Conservation (phyloP, 2,113 vertebrate genomes). For the Solenodon paradoxus region DNA sequence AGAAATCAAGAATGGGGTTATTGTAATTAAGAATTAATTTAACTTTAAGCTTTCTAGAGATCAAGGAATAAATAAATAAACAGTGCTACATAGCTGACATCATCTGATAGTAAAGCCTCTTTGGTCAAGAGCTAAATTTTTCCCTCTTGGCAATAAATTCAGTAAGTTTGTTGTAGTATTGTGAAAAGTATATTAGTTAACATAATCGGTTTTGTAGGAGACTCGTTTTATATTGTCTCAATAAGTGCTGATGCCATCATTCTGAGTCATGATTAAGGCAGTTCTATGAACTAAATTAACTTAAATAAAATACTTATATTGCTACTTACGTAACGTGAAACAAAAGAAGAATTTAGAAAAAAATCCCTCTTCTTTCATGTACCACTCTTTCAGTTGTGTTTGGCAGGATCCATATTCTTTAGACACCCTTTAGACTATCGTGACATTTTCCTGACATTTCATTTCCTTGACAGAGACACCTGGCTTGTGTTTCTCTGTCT, state of each 20-base stretch:
- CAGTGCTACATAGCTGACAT: neutral
- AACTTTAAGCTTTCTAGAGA: neutral
- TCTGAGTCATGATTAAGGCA: neutral
- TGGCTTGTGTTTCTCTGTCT: neutral
- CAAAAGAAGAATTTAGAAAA: neutral
- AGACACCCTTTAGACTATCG: neutral
- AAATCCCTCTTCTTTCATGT: neutral
- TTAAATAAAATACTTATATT: slow-evolving; percentile 7
- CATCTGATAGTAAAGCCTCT: neutral
- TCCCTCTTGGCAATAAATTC: neutral
- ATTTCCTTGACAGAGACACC: neutral
- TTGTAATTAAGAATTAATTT: neutral
- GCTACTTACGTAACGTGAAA: slow-evolving; percentile 28
- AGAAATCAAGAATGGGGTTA: neutral
- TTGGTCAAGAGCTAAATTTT: neutral
- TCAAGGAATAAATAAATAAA: neutral
- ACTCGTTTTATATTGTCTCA: neutral
- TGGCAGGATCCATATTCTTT: neutral
- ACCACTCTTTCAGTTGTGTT: neutral
- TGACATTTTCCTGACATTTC: neutral
- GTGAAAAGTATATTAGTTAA: neutral
- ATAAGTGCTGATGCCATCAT: neutral
- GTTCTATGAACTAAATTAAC: neutral
- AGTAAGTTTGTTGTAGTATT: neutral
- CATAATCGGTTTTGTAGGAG: neutral